Percentiles rank a stretch among this genome's conserved stretches.
These are phyloP conservation scores for Bombus huntii DNA, from an alignment of 1,140 invertebrate species.

Conservation along the genomic window DNA sequence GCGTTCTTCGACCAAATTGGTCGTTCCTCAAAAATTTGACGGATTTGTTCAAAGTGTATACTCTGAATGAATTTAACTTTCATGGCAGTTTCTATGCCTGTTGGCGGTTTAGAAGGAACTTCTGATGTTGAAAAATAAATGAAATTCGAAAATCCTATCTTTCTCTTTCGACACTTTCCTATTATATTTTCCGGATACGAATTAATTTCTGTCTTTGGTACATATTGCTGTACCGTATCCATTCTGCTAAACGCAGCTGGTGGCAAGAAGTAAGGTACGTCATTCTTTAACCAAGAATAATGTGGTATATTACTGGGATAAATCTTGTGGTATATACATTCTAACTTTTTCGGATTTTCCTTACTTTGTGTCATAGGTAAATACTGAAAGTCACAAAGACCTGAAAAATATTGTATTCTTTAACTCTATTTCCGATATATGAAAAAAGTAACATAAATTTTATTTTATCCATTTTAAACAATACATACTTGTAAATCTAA, in stretches of 20 bases:
- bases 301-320: slow-evolving; percentile 85
- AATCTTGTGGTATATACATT: slow-evolving; percentile 87
- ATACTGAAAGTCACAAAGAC: slow-evolving; percentile 95
- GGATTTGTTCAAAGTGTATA: slow-evolving; percentile 80
- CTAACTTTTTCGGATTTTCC: slow-evolving; percentile 78
- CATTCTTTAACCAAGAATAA: slow-evolving; percentile 84
- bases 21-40: slow-evolving; percentile 88
- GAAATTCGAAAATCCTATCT: slow-evolving; percentile 84
- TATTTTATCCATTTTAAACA: slow-evolving; percentile 24
- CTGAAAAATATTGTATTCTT: slow-evolving; percentile 82
- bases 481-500: slow-evolving; percentile 89
- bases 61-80: slow-evolving; percentile 82
- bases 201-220: slow-evolving; percentile 77
- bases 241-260: slow-evolving; percentile 91
- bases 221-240: slow-evolving; percentile 85
- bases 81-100: slow-evolving; percentile 81
- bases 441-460: slow-evolving; percentile 19
- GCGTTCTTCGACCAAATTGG: slow-evolving; percentile 94
- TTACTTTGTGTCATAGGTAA: slow-evolving; percentile 86
- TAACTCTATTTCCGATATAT: background rate
- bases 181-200: slow-evolving; percentile 79
- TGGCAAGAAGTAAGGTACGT: slow-evolving; percentile 87
- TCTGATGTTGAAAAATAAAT: slow-evolving; percentile 83
- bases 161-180: slow-evolving; percentile 83
- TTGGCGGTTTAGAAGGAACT: slow-evolving; percentile 83